These are phyloP conservation scores for Buphagus erythrorhynchus DNA, from an alignment of 2,797 vertebrate species.

Conservation along the genomic window DNA sequence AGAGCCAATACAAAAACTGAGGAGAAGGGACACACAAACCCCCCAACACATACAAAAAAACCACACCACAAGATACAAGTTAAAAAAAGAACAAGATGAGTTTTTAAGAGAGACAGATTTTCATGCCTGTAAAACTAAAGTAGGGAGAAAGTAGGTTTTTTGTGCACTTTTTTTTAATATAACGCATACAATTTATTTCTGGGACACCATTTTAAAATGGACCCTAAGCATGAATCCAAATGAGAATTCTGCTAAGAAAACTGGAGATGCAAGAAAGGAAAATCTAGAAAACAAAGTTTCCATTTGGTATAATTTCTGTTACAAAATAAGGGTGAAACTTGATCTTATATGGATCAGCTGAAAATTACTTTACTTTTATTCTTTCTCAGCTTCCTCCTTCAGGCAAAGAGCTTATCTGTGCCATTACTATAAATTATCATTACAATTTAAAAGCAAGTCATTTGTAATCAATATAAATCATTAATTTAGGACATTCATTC, in stretches of 20 bases:
- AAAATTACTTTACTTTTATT: not conserved
- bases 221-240: not conserved
- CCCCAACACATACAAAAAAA: not conserved
- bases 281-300: not conserved
- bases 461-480: constrained; percentile 36
- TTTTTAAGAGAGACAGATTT: not conserved
- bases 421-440: constrained; percentile 27
- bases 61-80: not conserved
- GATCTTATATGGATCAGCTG: not conserved
- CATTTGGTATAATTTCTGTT: not conserved
- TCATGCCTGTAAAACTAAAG: not conserved
- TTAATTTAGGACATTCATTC: not conserved
- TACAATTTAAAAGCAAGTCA: constrained; percentile 19
- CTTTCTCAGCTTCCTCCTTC: not conserved
- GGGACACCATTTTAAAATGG: not conserved
- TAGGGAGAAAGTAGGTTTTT: not conserved
- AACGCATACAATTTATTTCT: not conserved
- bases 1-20: not conserved
- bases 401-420: constrained; percentile 42
- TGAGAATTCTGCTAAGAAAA: not conserved
- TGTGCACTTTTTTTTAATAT: not conserved
- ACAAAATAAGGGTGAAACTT: not conserved
- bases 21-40: not conserved
- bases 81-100: not conserved
- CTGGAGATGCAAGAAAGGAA: not conserved